phyloP scores from a whole-genome alignment of 1,140 invertebrate species.

The Wasmannia auropunctata region DNA sequence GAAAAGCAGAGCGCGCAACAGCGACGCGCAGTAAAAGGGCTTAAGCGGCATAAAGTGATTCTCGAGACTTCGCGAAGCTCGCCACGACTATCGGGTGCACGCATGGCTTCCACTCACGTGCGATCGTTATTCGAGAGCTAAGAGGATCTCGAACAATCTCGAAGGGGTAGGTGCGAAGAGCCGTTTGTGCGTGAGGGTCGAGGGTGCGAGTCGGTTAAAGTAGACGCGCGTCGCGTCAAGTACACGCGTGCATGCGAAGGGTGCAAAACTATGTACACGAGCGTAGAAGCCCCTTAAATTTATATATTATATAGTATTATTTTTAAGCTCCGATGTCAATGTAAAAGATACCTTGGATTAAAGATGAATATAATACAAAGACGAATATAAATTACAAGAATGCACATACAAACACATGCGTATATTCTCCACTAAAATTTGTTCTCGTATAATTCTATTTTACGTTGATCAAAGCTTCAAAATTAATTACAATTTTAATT shows the following conservation, averaged over 20 bases:
- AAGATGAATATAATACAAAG: no score
- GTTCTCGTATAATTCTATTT: neutral
- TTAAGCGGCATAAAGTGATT: conserved; percentile 41
- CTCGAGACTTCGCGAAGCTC: conserved; percentile 34
- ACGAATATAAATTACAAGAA: no score
- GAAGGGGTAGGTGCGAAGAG: conserved; percentile 47
- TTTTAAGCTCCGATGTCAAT: neutral
- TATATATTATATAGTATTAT: no score
- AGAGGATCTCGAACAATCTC: conserved; percentile 52
- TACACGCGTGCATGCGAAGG: neutral
- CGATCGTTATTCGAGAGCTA: conserved; percentile 54
- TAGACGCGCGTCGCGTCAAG: conserved; percentile 12
- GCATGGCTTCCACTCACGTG: conserved; percentile 48
- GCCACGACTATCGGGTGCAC: conserved; percentile 24
- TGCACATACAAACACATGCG: neutral
- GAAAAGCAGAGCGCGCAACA: neutral
- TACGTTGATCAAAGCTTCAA: neutral
- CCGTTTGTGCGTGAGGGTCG: conserved; percentile 23
- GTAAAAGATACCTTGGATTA: neutral
- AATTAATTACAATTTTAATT: neutral
- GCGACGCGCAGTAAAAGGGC: neutral
- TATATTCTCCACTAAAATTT: neutral
- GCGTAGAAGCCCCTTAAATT: conserved; percentile 31
- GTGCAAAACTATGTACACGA: conserved; percentile 24
- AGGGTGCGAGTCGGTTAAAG: conserved; percentile 24